A percentile compares a stretch with the other conserved stretches of the same genome.
phyloP scores from a whole-genome alignment of 2,113 vertebrate species.

The Riparia riparia region DNA sequence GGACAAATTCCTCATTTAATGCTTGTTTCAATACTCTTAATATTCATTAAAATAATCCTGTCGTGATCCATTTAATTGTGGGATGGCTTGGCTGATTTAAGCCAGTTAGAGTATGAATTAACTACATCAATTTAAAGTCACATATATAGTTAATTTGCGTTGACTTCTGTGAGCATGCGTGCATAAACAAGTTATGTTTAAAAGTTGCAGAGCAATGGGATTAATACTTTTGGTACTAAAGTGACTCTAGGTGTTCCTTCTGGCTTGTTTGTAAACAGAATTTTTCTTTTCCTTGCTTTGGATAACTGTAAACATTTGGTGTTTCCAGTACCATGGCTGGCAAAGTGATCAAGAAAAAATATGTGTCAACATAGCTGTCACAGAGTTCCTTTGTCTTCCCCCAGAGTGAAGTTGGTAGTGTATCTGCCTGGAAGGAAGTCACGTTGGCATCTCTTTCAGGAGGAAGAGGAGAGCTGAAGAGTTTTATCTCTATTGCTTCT shows the following conservation, averaged over 20 bases:
- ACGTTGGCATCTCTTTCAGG: not conserved
- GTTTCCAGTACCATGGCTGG: not conserved
- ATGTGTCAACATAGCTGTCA: not conserved
- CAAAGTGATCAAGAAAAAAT: not conserved
- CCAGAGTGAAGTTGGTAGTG: not conserved
- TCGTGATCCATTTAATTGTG: not conserved
- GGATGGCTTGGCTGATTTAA: not conserved
- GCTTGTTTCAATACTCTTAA: not conserved
- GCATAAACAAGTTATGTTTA: not conserved
- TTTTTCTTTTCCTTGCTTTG: not conserved
- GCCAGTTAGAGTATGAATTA: not conserved
- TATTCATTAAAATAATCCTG: not conserved
- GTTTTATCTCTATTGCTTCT: conserved; percentile 9
- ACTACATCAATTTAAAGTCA: not conserved
- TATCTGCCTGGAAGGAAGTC: not conserved
- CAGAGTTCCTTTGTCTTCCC: not conserved
- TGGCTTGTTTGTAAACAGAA: not conserved
- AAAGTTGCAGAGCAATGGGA: not conserved
- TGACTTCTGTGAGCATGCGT: not conserved
- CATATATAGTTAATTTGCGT: not conserved
- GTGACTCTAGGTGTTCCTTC: not conserved
- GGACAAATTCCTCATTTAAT: not conserved
- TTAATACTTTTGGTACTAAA: not conserved
- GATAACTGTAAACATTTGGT: not conserved
- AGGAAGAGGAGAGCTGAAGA: not conserved